Base-by-base conservation (phyloP, 2,797 vertebrate genomes). In the Myotis findleyi region DNA sequence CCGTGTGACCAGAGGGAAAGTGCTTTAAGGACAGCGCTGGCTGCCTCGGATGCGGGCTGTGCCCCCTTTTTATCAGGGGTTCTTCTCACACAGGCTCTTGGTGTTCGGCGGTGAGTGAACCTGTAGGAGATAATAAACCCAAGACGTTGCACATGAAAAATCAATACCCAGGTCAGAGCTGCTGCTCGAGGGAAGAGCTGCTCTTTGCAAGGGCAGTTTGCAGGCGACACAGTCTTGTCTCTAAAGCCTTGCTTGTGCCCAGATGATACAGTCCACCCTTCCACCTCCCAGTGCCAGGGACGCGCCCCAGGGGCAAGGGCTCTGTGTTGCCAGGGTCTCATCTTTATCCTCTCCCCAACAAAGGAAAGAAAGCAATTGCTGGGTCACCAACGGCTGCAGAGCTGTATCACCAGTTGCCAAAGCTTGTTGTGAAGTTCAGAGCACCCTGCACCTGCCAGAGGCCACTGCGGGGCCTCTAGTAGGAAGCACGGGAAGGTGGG, bases 361-460 rank as follows among this genome's bases (percentile, higher is more conserved):
- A 97, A 93, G 82, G 55, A 77, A 57, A 90, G 86, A 93, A 83
- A 97, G 93, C 96, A 95, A 98, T 97, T 96, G 94, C 94, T 94
- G 97, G 98, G 98, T 92, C 96, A 97, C 95, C 21, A 91, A 88
- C 96, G 98, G 97, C 97, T 97, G 93, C 96, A 97, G 95, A 98
- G 96, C 97, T 98, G 97, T 97, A 97, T 98, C 97, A 96, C 89
- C 97, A 97, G 91, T 95, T 97, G 96, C 97, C 96, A 97, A 97
- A 76, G 94, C 91, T 76, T 62, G 86, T 97, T 98, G 97, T 64
- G 94, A 85, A 94, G 92, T 97, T 98, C 97, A 14, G 6, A 87
- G 82, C 96, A 77, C 89, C 75, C 53, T 95, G 97, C 96, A 98
- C 97, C 97, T 97, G 94, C 97, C 97, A 97, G 97, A 97, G 96